Base-by-base conservation (phyloP, 1,140 invertebrate species). In the Conus betulinus region DNA sequence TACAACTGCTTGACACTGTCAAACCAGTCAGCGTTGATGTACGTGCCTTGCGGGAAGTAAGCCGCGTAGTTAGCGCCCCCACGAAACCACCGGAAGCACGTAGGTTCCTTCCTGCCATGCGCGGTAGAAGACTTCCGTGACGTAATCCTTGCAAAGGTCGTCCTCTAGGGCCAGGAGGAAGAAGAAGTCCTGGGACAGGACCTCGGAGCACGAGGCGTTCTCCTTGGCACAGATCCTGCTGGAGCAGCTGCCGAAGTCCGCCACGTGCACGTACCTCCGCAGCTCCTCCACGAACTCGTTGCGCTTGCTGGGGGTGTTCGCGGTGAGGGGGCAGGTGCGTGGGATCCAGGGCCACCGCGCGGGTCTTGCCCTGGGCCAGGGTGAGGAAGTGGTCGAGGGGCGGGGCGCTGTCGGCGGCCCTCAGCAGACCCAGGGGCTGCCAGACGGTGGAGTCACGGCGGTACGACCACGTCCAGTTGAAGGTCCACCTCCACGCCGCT, bases 61-160 rank as follows among this genome's bases (percentile, higher is more conserved):
- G 90, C 94, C 57, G 93, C 93, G 93, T 96, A 97, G 92, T 96
- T 96, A 11, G 91, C 90, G 0, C 96, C 95, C 3, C 97, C 97
- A 95, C 97, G 96, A 52, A 52, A 97, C 96, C 71, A 98, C 95
- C 0, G 97, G 97, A 23, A 97, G 96, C 0, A 97, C 95, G 78
- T 93, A 23, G 71, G 82, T 71, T 25, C 78, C 71, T n/a, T 60
- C 25, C 55, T 63, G 84, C 89, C 90, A 85, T 78, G 87, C 82
- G 57, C 51, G 52, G 89, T 91, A 94, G 98, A 99, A 94, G 99
- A 98, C 94, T 99, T 99, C 94, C 99, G 98, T 0, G 98, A 99
- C 0, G 98, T 99, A 95, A 53, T 87, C 86, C n/a, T 25, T 57
- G 20, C 86, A 87, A 13, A 87, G 52, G 55, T 78, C 53, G 27